Evolutionary conservation across 2,113 vertebrate species (phyloP).

Genomic region (Menidia beryllina): DNA sequence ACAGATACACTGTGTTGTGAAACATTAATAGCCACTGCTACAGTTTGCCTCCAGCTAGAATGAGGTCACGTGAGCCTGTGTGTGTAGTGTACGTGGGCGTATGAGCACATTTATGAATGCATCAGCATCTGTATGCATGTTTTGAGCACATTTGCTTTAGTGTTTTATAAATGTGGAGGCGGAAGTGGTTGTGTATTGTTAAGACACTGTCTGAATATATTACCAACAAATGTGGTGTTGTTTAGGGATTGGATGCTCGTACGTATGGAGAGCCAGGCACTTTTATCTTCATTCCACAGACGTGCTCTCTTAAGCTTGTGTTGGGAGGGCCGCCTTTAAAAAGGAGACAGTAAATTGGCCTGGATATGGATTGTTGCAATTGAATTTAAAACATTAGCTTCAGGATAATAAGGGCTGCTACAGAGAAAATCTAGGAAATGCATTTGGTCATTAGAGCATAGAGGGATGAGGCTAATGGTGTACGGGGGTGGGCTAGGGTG

Average conservation of each 20-base stretch:
- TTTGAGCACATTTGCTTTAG: conserved; percentile 62
- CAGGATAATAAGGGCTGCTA: conserved; percentile 76
- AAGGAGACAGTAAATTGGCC: conserved; percentile 80
- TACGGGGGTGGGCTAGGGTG: conserved; percentile 67
- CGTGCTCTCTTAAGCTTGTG: conserved; percentile 65
- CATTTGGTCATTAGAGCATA: conserved; percentile 77
- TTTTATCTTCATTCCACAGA: conserved; percentile 88
- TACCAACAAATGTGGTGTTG: conserved; percentile 59
- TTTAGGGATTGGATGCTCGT: conserved; percentile 54
- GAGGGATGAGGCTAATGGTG: conserved; percentile 75
- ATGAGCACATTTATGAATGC: conserved; percentile 36
- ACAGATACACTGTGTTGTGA: conserved; percentile 82
- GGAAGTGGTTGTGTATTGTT: conserved; percentile 58
- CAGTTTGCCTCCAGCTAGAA: conserved; percentile 77
- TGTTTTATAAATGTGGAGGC: conserved; percentile 68
- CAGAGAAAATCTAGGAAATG: conserved; percentile 80
- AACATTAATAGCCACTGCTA: conserved; percentile 89
- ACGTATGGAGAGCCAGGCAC: conserved; percentile 54
- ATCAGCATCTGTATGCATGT: conserved; percentile 46
- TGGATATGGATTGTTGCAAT: conserved; percentile 82
- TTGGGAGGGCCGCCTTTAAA: conserved; percentile 61
- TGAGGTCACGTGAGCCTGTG: conserved; percentile 46
- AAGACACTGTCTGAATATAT: conserved; percentile 62
- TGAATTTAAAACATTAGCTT: conserved; percentile 84
- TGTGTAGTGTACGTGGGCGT: conserved; percentile 30